Evolutionary conservation across 2,113 vertebrate species (phyloP).

Genomic region (Nyctibius bracteatus): DNA sequence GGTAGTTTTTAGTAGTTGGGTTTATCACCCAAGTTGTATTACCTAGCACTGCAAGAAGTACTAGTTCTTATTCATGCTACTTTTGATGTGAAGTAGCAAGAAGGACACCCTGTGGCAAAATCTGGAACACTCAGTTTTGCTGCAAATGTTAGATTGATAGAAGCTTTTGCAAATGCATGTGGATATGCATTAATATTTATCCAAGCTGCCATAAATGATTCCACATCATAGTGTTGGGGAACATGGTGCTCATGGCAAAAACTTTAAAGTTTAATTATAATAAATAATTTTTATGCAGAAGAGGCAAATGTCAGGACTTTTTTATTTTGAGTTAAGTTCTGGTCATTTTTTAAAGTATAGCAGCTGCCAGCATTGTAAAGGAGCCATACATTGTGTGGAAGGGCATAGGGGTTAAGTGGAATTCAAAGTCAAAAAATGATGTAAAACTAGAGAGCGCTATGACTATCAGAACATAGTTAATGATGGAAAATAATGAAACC

Average conservation of each 20-base stretch:
- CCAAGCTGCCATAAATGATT: conserved; percentile 98
- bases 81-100: conserved; percentile 85
- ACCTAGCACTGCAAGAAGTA: conserved; percentile 72
- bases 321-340: conserved; percentile 93
- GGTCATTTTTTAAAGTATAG: conserved; percentile 80
- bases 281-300: conserved; percentile 97
- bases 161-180: conserved; percentile 91
- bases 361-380: conserved; percentile 67
- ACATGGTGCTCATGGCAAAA: conserved; percentile 95
- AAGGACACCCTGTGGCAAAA: conserved; percentile 92
- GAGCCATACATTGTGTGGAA: conserved; percentile 47
- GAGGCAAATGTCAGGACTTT: conserved; percentile 92
- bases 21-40: conserved; percentile 70
- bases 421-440: conserved; percentile 47
- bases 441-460: conserved; percentile 24
- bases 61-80: conserved; percentile 68
- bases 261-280: conserved; percentile 97
- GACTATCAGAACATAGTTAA: not conserved
- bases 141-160: conserved; percentile 88
- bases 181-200: conserved; percentile 99
- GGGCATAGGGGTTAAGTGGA: conserved; percentile 50
- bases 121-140: conserved; percentile 82
- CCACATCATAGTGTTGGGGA: conserved; percentile 89
- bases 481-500: conserved; percentile 13
- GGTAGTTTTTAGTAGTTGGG: conserved; percentile 50